Base-by-base conservation (phyloP, 2,113 vertebrate species). In the Tenrec ecaudatus region DNA sequence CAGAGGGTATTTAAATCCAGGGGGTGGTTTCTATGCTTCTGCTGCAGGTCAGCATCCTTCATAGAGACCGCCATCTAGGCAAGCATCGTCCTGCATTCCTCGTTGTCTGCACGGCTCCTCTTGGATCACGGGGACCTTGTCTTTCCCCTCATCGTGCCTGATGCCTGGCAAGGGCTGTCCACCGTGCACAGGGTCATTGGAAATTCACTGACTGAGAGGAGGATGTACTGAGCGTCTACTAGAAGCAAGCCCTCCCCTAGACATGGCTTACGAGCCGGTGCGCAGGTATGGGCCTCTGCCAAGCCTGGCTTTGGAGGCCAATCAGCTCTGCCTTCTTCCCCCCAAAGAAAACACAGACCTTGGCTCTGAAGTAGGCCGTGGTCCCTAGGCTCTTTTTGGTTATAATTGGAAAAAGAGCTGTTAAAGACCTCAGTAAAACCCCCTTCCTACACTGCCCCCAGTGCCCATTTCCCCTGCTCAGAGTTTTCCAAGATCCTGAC, bases 391-490 rank as follows among this genome's bases (percentile, higher is more conserved):
- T 95, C 94, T 94, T 95, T 89, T 95, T 83, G 90, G 95, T 93
- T 95, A 92, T 96, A 96, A 97, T 95, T 97, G 95, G 96, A 97
- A 96, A 97, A 97, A 97, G 96, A 97, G 93, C 96, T 96, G 96
- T 96, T 97, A 97, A 97, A 96, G 96, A 95, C 93, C 93, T 95
- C 76, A 68, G 95, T 94, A 93, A 96, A 96, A 94, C 36, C 89
- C 92, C 96, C 80, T 96, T 95, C 95, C 91, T 88, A 76, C 81
- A 53, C 90, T 90, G 88, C 96, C 95, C 93, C 96, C 40, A 69
- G 79, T 93, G 96, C 96, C 95, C 90, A n/a, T 57, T 94, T 90
- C 68, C 75, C 86, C 75, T 10, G 94, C 89, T 89, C 23, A 1
- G 77, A 69, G 92, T 79, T 95, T 95, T 96, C 95, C 94, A 94